Evolutionary conservation across 1,140 invertebrate genomes (phyloP), one percentile per base, ranked within the genome.

Genomic region (Epicauta chinensis): DNA sequence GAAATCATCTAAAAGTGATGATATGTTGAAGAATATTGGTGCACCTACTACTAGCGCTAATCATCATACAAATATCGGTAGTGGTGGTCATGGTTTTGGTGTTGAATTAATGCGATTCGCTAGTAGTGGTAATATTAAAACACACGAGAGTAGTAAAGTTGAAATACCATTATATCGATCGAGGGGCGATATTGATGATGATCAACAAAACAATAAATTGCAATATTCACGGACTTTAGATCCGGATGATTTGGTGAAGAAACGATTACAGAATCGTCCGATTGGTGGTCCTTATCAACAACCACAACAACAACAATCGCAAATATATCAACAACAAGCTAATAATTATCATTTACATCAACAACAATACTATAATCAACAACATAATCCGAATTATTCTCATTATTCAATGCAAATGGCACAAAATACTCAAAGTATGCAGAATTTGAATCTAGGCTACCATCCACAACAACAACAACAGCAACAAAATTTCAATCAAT

Each of bases 111-210:
- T 63, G 42, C 54, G 66, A n/a, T 70, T 67, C 48, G 59, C 66
- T n/a, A 70, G 67, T 38, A 69, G 62, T 45, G 63, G 66, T 3
- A 69, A 69, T 47, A 69, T 69, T 14, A 55, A 50, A 11, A 56
- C 58, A 14, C 63, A 69, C 12, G 53, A 49, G 12, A 58, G 52
- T 46, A 58, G 52, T 46, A 56, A 58, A 56, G 41, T 55, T 1
- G 61, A 63, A 32, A 29, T 52, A 15, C 59, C 55, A 23, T 39
- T 51, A 34, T 47, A 44, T 31, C 52, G 56, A 16, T 32, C 55
- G 34, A 56, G 55, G 41, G 50, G 57, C 7, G 49, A 53, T 23
- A 23, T 23, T 43, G 51, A 30, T 12, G 55, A 62, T 12, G 54
- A 61, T 34, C 2, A 42, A 16, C 52, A 52, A 9, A 53, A 55